Evolutionary conservation across 2,888 invertebrate genomes (phyloP).

Genomic region (Colostygia pectinataria): DNA sequence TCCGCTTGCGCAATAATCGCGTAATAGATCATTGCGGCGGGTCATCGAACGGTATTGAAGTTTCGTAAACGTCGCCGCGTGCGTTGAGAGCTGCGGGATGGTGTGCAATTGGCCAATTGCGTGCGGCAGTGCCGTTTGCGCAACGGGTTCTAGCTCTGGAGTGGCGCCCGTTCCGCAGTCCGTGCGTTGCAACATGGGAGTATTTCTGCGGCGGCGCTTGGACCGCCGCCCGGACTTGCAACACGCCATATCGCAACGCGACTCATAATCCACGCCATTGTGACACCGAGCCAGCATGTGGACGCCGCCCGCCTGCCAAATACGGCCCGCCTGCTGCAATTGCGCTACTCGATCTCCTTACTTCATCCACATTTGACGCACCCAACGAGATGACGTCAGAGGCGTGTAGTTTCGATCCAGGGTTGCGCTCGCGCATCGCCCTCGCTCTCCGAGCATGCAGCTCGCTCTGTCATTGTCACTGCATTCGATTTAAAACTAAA

Average conservation of each 20-base stretch:
- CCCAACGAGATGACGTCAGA: conserved; percentile 46
- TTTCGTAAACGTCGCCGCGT: conserved; percentile 58
- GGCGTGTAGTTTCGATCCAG: conserved; percentile 25
- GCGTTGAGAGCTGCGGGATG: conserved; percentile 44
- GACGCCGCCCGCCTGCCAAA: conserved; percentile 69
- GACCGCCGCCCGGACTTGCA: conserved; percentile 80
- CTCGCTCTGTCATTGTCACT: conserved; percentile 50
- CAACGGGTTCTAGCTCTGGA: conserved; percentile 74
- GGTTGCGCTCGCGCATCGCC: conserved; percentile 22
- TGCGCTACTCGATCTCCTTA: conserved; percentile 70
- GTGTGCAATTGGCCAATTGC: conserved; percentile 69
- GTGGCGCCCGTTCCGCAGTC: conserved; percentile 78
- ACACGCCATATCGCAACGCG: conserved; percentile 80
- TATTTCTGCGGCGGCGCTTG: conserved; percentile 79
- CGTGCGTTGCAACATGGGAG: conserved; percentile 80
- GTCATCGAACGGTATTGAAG: conserved; percentile 69
- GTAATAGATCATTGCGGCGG: conserved; percentile 60
- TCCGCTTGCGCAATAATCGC: conserved; percentile 76
- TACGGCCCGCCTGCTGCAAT: conserved; percentile 62
- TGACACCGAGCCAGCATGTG: conserved; percentile 61
- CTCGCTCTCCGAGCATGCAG: conserved; percentile 33
- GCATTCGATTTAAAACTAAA: conserved; percentile 78
- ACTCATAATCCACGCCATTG: conserved; percentile 79
- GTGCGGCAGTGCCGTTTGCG: conserved; percentile 63
- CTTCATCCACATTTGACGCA: conserved; percentile 44